Percentiles rank a stretch among this genome's conserved stretches.
Conservation (phyloP, 2,797 vertebrate species). For the Liasis olivaceus region DNA sequence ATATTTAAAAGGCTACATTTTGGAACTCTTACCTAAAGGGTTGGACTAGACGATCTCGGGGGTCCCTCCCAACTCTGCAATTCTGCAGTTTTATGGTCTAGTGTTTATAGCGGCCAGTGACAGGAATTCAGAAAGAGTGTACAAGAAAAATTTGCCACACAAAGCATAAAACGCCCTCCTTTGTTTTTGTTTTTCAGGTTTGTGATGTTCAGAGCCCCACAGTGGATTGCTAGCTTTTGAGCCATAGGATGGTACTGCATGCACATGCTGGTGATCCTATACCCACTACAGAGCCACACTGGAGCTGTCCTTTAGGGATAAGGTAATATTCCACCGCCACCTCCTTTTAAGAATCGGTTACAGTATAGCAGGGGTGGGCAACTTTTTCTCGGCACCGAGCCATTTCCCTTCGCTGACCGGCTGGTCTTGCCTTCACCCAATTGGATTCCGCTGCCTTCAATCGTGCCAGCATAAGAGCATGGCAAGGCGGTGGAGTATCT, state of each 20-base stretch:
- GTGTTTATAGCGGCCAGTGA: background rate
- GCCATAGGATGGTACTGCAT: slow-evolving; percentile 58
- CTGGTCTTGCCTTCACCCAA: background rate
- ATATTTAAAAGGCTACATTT: background rate
- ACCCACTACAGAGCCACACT: slow-evolving; percentile 62
- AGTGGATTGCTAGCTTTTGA: slow-evolving; percentile 65
- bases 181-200: slow-evolving; percentile 68
- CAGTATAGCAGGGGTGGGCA: slow-evolving; percentile 31
- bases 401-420: background rate
- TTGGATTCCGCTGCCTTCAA: background rate
- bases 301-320: slow-evolving; percentile 64
- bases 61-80: background rate
- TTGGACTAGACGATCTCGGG: background rate
- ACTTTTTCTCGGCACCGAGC: slow-evolving; percentile 6
- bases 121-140: background rate
- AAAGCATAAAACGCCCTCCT: slow-evolving; percentile 54
- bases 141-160: slow-evolving; percentile 8
- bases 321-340: slow-evolving; percentile 65
- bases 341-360: slow-evolving; percentile 63
- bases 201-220: slow-evolving; percentile 68
- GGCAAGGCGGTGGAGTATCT: background rate
- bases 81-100: background rate
- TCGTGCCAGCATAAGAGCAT: background rate
- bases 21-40: slow-evolving; percentile 39
- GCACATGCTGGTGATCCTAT: slow-evolving; percentile 64